phyloP scores from a whole-genome alignment of 1,140 invertebrate genomes.

The Scylla paramamosain region DNA sequence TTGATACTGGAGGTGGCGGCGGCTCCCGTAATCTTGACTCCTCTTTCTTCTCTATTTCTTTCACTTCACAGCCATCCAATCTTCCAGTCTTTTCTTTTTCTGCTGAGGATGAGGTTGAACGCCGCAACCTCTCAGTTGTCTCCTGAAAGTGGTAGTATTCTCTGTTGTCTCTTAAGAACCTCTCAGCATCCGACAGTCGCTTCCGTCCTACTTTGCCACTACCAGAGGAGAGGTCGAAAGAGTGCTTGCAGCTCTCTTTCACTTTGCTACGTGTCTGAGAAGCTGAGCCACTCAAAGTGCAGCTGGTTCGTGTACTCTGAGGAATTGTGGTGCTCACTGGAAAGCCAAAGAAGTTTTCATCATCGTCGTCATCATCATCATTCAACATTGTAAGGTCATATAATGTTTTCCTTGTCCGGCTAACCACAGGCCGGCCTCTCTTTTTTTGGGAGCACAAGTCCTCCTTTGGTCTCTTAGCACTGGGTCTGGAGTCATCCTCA shows the following conservation, averaged over 20 bases:
- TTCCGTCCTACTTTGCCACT: conserved; percentile 66
- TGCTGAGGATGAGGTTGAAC: conserved; percentile 58
- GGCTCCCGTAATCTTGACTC: conserved; percentile 47
- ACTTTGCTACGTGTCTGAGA: conserved; percentile 44
- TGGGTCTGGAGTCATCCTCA: conserved; percentile 64
- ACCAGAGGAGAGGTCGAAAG: conserved; percentile 39
- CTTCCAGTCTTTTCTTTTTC: conserved; percentile 55
- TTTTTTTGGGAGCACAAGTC: conserved; percentile 45
- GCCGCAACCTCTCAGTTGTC: conserved; percentile 74
- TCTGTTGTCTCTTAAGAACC: conserved; percentile 76
- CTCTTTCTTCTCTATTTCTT: conserved; percentile 58
- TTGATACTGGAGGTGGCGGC: not conserved
- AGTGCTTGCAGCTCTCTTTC: conserved; percentile 55
- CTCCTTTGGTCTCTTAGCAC: conserved; percentile 62
- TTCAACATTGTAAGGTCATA: conserved; percentile 75
- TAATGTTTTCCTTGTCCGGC: conserved; percentile 68
- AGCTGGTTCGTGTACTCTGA: conserved; percentile 21
- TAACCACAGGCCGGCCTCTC: conserved; percentile 55
- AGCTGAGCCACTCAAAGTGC: conserved; percentile 24
- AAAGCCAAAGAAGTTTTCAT: conserved; percentile 72
- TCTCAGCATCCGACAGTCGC: conserved; percentile 76
- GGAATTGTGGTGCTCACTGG: conserved; percentile 69
- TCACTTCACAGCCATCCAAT: conserved; percentile 49
- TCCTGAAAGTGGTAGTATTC: conserved; percentile 77
- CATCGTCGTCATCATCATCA: conserved; percentile 76